Evolutionary conservation across 2,797 vertebrate species (phyloP).

Genomic region (Alfaro cultratus): DNA sequence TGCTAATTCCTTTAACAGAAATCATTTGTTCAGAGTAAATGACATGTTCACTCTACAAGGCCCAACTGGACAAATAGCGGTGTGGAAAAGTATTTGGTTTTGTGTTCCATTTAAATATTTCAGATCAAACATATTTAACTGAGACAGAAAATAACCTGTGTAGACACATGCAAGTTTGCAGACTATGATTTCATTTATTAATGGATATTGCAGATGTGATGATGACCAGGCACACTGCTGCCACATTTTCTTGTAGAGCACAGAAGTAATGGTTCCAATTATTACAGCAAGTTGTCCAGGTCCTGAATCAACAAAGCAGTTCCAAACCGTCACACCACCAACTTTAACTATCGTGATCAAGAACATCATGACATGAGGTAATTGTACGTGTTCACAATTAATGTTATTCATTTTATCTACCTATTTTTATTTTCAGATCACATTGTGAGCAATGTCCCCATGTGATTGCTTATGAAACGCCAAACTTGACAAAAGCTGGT

Average conservation of each 20-base stretch:
- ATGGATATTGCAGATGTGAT: background rate
- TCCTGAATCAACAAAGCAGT: too few species aligned
- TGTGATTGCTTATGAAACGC: too few species aligned
- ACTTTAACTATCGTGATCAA: too few species aligned
- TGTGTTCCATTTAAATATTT: background rate
- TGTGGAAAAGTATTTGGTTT: background rate
- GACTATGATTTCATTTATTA: constrained; percentile 4
- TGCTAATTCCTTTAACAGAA: constrained; percentile 5
- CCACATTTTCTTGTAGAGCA: background rate
- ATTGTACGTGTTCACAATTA: too few species aligned
- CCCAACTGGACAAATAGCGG: background rate
- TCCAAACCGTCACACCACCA: too few species aligned
- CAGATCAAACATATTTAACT: too few species aligned
- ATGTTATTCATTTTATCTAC: too few species aligned
- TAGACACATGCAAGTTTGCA: background rate
- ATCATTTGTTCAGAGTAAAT: constrained; percentile 16
- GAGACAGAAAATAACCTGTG: background rate
- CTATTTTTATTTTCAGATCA: too few species aligned
- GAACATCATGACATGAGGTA: too few species aligned
- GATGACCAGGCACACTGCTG: background rate
- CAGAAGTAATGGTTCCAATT: background rate
- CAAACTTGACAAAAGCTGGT: too few species aligned
- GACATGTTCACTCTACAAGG: constrained; percentile 4
- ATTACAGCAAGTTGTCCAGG: background rate
- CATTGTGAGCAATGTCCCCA: too few species aligned